A percentile compares a stretch with the other conserved stretches of the same genome.
Conservation (phyloP, 1,140 invertebrate genomes). For the Drosophila seguyi region DNA sequence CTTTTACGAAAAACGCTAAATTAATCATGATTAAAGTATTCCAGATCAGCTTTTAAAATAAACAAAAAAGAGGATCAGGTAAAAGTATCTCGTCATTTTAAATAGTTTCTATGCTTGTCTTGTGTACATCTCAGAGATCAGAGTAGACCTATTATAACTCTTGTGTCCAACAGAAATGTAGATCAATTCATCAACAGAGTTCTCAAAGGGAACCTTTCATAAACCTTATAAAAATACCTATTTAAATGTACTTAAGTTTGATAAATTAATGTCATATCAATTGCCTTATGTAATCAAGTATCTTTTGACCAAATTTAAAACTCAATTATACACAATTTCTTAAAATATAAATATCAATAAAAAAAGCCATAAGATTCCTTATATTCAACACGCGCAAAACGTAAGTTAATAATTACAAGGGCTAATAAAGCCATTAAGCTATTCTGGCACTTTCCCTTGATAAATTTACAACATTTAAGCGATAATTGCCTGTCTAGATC, state of each 20-base stretch:
- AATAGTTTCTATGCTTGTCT: too few species aligned
- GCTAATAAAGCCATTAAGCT: conserved; percentile 35
- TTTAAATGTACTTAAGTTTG: not conserved
- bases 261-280: not conserved
- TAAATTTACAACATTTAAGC: conserved; percentile 26
- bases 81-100: too few species aligned
- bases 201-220: not conserved
- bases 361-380: not conserved
- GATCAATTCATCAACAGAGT: not conserved
- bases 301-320: not conserved
- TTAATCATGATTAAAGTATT: not conserved
- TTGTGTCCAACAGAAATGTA: not conserved
- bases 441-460: conserved; percentile 19
- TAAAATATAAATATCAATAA: not conserved
- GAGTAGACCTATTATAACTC: not conserved
- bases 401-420: conserved; percentile 18
- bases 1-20: not conserved
- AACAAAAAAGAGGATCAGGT: too few species aligned
- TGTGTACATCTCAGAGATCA: too few species aligned
- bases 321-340: not conserved
- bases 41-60: too few species aligned
- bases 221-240: not conserved
- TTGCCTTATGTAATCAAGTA: not conserved
- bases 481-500: conserved; percentile 29
- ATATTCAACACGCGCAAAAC: not conserved